These are phyloP conservation scores for Egretta garzetta DNA, from an alignment of 2,113 vertebrate genomes.

Conservation along the genomic window DNA sequence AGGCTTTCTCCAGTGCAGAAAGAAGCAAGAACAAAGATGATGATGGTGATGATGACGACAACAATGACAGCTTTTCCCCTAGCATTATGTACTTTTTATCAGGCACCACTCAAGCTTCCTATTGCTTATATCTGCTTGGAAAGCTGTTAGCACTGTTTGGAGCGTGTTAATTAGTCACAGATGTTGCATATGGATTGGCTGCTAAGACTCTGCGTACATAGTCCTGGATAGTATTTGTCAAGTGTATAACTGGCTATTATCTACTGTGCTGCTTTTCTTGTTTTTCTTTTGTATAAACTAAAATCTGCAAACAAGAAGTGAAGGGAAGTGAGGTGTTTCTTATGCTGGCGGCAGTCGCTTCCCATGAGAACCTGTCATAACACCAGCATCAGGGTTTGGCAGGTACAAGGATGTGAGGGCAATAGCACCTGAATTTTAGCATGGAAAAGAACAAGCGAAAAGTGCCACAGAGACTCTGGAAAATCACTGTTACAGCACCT, in stretches of 20 bases:
- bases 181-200: background rate
- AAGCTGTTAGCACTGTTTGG: background rate
- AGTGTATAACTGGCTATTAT: background rate
- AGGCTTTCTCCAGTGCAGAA: background rate
- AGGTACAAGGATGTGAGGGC: background rate
- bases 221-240: background rate
- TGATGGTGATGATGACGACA: background rate
- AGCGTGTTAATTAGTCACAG: background rate
- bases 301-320: background rate
- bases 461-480: background rate
- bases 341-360: rapidly evolving
- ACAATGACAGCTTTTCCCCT: background rate
- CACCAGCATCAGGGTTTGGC: background rate
- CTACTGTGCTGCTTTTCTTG: background rate
- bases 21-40: background rate
- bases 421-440: background rate
- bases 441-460: background rate
- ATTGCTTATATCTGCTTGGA: background rate
- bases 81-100: background rate
- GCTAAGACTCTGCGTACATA: background rate
- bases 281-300: background rate
- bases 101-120: background rate
- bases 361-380: background rate
- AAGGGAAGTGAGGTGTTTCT: background rate
- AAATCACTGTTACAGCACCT: background rate